These are phyloP conservation scores for Hylaeus volcanicus DNA, from an alignment of 1,140 invertebrate species.

Conservation along the genomic window DNA sequence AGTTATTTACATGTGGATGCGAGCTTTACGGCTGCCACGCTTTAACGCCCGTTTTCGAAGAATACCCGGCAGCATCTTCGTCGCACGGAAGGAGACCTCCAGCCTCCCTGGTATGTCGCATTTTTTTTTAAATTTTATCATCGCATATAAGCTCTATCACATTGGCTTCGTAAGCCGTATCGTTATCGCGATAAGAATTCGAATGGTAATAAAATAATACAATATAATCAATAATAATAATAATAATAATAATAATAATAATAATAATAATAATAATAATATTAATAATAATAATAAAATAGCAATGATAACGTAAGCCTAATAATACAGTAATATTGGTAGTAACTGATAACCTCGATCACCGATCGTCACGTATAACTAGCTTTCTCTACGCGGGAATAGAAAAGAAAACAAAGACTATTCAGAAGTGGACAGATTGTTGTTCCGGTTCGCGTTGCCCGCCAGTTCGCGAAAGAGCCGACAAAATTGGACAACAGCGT, in stretches of 20 bases:
- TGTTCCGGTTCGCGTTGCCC: background rate
- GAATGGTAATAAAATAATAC: slow-evolving; percentile 68
- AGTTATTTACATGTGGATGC: slow-evolving; percentile 75
- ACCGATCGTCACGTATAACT: slow-evolving; percentile 27
- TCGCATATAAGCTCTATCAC: slow-evolving; percentile 81
- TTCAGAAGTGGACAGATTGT: slow-evolving; percentile 30
- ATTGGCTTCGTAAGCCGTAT: slow-evolving; percentile 80
- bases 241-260: slow-evolving; percentile 55
- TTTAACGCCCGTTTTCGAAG: slow-evolving; percentile 54
- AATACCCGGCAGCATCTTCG: slow-evolving; percentile 60
- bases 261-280: slow-evolving; percentile 59
- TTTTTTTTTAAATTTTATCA: slow-evolving; percentile 58
- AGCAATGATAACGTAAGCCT: slow-evolving; percentile 57
- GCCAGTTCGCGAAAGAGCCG: slow-evolving; percentile 19
- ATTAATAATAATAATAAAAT: slow-evolving; percentile 62
- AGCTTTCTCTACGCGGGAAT: background rate
- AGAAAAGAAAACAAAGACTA: slow-evolving; percentile 15
- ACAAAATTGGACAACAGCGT: slow-evolving; percentile 28
- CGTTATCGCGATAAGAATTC: slow-evolving; percentile 73
- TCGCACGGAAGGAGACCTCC: slow-evolving; percentile 20
- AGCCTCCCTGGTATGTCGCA: slow-evolving; percentile 37
- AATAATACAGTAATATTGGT: slow-evolving; percentile 56
- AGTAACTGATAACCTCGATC: slow-evolving; percentile 53
- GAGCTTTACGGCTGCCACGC: slow-evolving; percentile 66
- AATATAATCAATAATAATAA: slow-evolving; percentile 61